Evolutionary conservation across 1,140 invertebrate genomes (phyloP).

Genomic region (Triops cancriformis): DNA sequence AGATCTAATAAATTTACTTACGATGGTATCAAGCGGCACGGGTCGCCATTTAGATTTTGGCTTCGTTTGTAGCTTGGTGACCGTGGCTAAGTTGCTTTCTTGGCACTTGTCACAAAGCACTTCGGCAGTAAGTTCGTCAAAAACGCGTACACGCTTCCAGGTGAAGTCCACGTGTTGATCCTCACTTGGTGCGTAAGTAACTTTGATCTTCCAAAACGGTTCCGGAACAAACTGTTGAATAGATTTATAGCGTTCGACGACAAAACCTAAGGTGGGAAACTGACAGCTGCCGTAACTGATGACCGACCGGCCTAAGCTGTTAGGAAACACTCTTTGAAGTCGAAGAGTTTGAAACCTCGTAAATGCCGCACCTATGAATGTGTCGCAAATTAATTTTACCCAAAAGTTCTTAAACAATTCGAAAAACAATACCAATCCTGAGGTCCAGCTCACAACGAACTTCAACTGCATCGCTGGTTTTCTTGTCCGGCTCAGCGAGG

Average conservation of each 20-base stretch:
- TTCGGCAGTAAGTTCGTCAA: slow-evolving; percentile 53
- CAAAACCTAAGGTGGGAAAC: slow-evolving; percentile 94
- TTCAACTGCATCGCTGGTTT: slow-evolving; percentile 88
- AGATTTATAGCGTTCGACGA: slow-evolving; percentile 86
- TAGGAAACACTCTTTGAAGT: slow-evolving; percentile 74
- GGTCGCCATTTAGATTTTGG: slow-evolving; percentile 96
- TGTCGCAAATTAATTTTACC: not conserved
- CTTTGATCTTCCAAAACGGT: slow-evolving; percentile 85
- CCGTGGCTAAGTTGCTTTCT: slow-evolving; percentile 66
- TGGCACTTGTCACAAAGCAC: slow-evolving; percentile 44
- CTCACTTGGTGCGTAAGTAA: slow-evolving; percentile 20
- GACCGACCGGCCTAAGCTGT: slow-evolving; percentile 54
- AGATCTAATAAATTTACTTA: slow-evolving; percentile 46
- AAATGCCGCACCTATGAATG: slow-evolving; percentile 70
- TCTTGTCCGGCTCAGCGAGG: slow-evolving; percentile 69
- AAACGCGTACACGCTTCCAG: slow-evolving; percentile 82
- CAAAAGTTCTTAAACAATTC: slow-evolving; percentile 19
- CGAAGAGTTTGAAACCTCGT: slow-evolving; percentile 96
- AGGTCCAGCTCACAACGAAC: slow-evolving; percentile 91
- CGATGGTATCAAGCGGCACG: slow-evolving; percentile 87
- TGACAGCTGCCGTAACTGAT: slow-evolving; percentile 98
- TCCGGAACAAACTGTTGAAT: slow-evolving; percentile 82
- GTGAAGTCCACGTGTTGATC: slow-evolving; percentile 61
- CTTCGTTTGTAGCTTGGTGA: slow-evolving; percentile 70
- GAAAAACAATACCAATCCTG: slow-evolving; percentile 57